phyloP scores from a whole-genome alignment of 2,113 vertebrate genomes.

The Ascaphus truei region DNA sequence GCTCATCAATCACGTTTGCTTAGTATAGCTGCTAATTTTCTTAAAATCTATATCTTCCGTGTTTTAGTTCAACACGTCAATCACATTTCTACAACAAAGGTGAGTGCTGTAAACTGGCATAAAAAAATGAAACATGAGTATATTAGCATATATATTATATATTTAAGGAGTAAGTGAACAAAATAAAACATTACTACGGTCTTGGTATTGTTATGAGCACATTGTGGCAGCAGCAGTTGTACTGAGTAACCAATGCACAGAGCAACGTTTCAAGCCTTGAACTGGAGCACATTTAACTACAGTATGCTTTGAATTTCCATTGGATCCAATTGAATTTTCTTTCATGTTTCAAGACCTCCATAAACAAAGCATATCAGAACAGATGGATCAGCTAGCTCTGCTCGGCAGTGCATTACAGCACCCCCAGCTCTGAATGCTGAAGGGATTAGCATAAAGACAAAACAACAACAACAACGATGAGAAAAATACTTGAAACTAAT shows the following conservation, averaged over 20 bases:
- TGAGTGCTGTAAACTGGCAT: no score
- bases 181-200: no score
- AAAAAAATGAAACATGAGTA: no score
- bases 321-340: conserved; percentile 15
- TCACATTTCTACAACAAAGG: no score
- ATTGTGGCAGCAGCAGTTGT: neutral
- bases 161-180: no score
- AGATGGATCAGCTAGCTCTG: conserved; percentile 25
- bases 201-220: no score
- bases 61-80: no score
- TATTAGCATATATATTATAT: no score
- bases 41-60: no score
- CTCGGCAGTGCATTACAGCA: neutral
- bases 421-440: neutral
- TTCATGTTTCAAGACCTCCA: conserved; percentile 18
- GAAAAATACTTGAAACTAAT: neutral
- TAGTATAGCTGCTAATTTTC: no score
- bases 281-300: neutral
- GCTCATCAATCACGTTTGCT: no score
- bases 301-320: neutral
- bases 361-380: conserved; percentile 20
- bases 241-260: neutral
- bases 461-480: neutral
- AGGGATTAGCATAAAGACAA: conserved; percentile 22
- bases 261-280: neutral